These are phyloP conservation scores for Cyphomyrus plagiostoma DNA, from an alignment of 2,113 vertebrate genomes.

Conservation along the genomic window DNA sequence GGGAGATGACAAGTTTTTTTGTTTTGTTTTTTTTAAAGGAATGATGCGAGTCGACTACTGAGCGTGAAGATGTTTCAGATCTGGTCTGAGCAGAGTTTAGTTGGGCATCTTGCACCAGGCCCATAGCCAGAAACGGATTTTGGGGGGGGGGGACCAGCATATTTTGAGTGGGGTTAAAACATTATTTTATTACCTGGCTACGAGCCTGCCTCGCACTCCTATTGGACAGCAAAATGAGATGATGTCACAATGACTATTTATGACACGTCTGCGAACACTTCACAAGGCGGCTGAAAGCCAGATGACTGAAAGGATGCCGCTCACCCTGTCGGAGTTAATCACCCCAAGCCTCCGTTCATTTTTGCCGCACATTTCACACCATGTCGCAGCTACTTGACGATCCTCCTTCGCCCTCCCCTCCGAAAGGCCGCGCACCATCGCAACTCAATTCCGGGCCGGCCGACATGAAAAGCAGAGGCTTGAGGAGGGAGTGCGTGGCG, in stretches of 20 bases:
- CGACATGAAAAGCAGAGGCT: constrained; percentile 30
- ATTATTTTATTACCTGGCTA: neutral
- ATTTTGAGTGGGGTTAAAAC: neutral
- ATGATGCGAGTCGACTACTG: neutral
- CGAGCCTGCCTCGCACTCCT: neutral
- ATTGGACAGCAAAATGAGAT: neutral
- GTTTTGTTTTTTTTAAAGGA: neutral
- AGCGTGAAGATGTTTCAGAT: neutral
- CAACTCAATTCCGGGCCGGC: constrained; percentile 20
- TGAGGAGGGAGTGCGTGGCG: constrained; percentile 31
- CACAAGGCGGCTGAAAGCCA: neutral
- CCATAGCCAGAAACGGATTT: neutral
- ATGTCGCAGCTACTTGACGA: neutral
- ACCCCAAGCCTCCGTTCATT: neutral
- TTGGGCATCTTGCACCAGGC: neutral
- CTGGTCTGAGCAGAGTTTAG: neutral
- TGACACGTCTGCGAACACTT: neutral
- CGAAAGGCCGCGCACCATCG: constrained; percentile 24
- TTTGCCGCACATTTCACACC: neutral
- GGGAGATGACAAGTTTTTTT: neutral
- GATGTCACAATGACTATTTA: neutral
- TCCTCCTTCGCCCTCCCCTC: neutral
- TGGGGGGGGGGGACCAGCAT: neutral
- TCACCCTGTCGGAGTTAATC: neutral
- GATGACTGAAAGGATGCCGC: neutral